Evolutionary conservation across 2,888 invertebrate species (phyloP).

Genomic region (Leucophenga maculata): DNA sequence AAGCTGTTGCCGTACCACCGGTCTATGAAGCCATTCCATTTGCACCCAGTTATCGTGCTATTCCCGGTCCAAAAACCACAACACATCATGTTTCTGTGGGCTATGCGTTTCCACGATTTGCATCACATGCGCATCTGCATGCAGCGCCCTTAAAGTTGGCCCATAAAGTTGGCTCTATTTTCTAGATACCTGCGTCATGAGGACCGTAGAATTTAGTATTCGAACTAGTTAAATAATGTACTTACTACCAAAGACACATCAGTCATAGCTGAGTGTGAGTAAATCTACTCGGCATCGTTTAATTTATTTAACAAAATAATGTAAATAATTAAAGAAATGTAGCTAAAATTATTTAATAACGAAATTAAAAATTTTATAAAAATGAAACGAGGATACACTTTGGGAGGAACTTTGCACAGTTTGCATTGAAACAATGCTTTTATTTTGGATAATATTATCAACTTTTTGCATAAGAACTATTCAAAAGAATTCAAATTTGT

Average conservation of each 20-base stretch:
- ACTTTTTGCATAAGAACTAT: no score
- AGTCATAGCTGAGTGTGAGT: not conserved
- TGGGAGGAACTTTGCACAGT: no score
- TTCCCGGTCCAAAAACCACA: slow-evolving; percentile 67
- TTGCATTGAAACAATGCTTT: no score
- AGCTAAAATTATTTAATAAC: slow-evolving; percentile 1
- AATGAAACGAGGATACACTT: no score
- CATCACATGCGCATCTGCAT: slow-evolving; percentile 60
- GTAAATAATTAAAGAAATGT: slow-evolving; percentile 19
- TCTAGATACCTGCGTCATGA: slow-evolving; percentile 42
- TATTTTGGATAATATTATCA: no score
- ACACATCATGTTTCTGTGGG: slow-evolving; percentile 67
- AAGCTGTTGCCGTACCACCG: slow-evolving; percentile 43
- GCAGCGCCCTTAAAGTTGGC: slow-evolving; percentile 58
- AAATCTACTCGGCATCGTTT: slow-evolving; percentile 29
- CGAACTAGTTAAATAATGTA: not conserved
- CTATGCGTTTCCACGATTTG: slow-evolving; percentile 62
- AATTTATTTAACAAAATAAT: slow-evolving; percentile 22
- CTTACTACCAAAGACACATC: slow-evolving; percentile 11
- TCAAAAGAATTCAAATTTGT: no score
- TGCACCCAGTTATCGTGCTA: slow-evolving; percentile 62
- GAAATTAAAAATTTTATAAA: not conserved
- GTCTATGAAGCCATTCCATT: slow-evolving; percentile 59
- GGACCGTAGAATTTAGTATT: not conserved
- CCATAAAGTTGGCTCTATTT: slow-evolving; percentile 57